These are phyloP conservation scores for Eulithis testata DNA, from an alignment of 2,888 invertebrate species.

Conservation along the genomic window DNA sequence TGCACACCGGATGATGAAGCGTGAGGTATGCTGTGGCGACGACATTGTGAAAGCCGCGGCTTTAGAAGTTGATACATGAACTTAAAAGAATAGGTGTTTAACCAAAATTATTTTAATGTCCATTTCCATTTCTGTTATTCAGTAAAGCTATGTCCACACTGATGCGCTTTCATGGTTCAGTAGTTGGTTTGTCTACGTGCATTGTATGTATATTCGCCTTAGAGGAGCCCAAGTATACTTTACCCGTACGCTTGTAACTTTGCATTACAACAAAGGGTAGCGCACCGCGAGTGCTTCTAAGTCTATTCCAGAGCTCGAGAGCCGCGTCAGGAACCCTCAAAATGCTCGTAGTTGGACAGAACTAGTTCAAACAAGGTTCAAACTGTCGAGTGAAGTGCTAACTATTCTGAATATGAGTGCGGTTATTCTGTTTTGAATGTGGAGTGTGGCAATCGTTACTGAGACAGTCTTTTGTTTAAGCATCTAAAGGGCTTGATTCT, in stretches of 20 bases:
- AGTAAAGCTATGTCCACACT: too few species aligned
- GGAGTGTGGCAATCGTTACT: background rate
- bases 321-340: constrained; percentile 37
- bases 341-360: constrained; percentile 53
- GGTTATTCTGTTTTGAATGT: constrained; percentile 35
- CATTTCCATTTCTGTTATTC: too few species aligned
- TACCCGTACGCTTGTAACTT: constrained; percentile 19
- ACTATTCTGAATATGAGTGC: constrained; percentile 48
- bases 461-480: background rate
- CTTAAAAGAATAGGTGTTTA: too few species aligned
- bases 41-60: too few species aligned
- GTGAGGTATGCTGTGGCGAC: too few species aligned
- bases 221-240: background rate
- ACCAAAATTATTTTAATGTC: too few species aligned
- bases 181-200: too few species aligned
- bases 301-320: constrained; percentile 28
- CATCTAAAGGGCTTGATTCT: too few species aligned
- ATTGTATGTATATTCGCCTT: background rate
- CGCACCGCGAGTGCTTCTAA: constrained; percentile 28
- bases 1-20: too few species aligned
- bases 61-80: too few species aligned
- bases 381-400: constrained; percentile 55
- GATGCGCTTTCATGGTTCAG: too few species aligned
- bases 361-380: constrained; percentile 54
- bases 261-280: constrained; percentile 34